Conservation (phyloP, 30 jellyfish, hydroid and myxozoan genomes). For the Pseudorhiza aurosa region DNA sequence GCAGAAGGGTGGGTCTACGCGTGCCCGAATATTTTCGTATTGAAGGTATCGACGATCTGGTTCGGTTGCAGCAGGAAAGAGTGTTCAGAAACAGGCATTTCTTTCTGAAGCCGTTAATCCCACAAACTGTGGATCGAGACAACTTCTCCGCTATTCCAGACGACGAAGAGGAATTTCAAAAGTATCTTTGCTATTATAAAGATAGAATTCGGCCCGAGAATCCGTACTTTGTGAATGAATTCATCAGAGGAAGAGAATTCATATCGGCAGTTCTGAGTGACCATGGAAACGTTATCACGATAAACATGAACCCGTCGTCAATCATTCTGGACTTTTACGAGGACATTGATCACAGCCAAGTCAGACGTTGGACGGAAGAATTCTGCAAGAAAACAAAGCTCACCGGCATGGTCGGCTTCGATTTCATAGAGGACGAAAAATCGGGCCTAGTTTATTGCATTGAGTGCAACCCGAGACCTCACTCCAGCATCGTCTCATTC, state of each 20-base stretch:
- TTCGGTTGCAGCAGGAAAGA: neutral
- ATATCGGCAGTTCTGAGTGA: neutral
- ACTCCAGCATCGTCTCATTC: slow-evolving; percentile 2
- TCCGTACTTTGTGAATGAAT: slow-evolving; percentile 15
- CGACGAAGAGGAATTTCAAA: neutral
- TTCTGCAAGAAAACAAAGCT: neutral
- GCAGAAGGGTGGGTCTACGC: neutral
- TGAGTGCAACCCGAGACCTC: slow-evolving; percentile 36
- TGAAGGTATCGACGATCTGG: neutral
- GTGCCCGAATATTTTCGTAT: slow-evolving; percentile 1
- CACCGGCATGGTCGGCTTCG: slow-evolving; percentile 13
- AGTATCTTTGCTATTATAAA: neutral
- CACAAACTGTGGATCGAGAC: neutral
- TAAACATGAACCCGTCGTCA: neutral
- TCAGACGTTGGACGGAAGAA: neutral
- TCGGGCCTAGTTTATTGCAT: slow-evolving; percentile 9
- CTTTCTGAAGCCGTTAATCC: slow-evolving; percentile 7
- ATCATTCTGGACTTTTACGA: neutral
- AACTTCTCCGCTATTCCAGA: neutral
- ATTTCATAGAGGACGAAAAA: neutral
- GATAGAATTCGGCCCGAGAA: neutral
- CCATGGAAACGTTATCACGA: neutral
- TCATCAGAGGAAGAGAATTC: slow-evolving; percentile 7
- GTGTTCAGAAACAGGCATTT: slow-evolving; percentile 12
- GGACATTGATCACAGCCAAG: neutral